phyloP scores from a whole-genome alignment of 2,888 invertebrate genomes.

The Sialis lutaria region DNA sequence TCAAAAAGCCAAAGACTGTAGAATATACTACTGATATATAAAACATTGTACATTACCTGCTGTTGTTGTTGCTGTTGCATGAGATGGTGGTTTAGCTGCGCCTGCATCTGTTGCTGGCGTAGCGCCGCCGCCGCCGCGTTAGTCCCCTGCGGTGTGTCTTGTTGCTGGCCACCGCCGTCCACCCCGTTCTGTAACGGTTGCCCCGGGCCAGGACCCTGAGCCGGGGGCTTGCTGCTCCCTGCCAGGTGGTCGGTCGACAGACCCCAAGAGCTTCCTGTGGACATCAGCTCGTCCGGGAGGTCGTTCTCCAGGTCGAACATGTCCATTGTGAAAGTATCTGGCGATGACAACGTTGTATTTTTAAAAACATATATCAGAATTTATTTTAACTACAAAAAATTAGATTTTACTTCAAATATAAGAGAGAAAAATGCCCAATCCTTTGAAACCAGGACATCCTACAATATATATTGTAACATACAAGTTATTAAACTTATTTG shows the following conservation, averaged over 20 bases:
- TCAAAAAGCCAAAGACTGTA: too few relatives aligned
- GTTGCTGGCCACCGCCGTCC: constrained; percentile 37
- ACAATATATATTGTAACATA: too few relatives aligned
- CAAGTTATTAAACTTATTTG: too few relatives aligned
- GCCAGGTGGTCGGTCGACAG: constrained; percentile 33
- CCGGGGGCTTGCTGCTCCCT: constrained; percentile 60
- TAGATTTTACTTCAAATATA: too few relatives aligned
- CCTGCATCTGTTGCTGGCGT: constrained; percentile 34
- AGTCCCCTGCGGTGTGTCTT: constrained; percentile 29
- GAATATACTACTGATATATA: too few relatives aligned
- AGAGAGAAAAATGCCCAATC: too few relatives aligned
- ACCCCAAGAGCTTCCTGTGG: constrained; percentile 53
- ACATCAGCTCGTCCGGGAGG: constrained; percentile 78
- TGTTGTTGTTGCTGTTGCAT: constrained; percentile 40
- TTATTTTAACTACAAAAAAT: too few relatives aligned
- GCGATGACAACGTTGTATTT: too few relatives aligned
- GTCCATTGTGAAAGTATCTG: constrained; percentile 66
- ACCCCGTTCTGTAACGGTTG: constrained; percentile 52
- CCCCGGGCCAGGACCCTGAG: constrained; percentile 69
- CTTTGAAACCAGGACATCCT: too few relatives aligned
- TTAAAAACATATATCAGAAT: too few relatives aligned
- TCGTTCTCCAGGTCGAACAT: constrained; percentile 84
- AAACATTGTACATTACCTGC: too few relatives aligned
- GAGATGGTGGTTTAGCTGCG: constrained; percentile 48
- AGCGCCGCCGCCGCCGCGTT: constrained; percentile 12